Percentiles rank a stretch among this genome's conserved stretches.
phyloP scores from a whole-genome alignment of 1,140 invertebrate genomes.

The Euura saliciscinereae region DNA sequence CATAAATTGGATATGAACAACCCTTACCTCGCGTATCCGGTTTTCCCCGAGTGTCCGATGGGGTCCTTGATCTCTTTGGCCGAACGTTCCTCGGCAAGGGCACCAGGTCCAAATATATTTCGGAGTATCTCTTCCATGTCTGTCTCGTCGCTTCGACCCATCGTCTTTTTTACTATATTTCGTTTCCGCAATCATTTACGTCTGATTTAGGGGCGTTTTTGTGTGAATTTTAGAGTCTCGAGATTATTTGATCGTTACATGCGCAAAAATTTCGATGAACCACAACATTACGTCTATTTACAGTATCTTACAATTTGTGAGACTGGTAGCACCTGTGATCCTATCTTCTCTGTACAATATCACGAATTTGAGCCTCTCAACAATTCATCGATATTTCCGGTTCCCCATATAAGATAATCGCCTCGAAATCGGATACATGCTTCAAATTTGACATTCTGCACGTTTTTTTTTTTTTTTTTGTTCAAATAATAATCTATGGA shows the following conservation, averaged over 20 bases:
- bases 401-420: too few relatives aligned
- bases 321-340: not conserved
- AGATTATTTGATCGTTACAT: not conserved
- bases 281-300: not conserved
- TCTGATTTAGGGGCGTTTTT: not conserved
- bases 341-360: too few relatives aligned
- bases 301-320: not conserved
- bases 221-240: not conserved
- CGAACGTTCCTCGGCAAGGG: not conserved
- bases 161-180: not conserved
- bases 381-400: too few relatives aligned
- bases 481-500: too few relatives aligned
- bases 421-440: too few relatives aligned
- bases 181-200: not conserved
- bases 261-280: not conserved
- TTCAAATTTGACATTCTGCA: too few relatives aligned
- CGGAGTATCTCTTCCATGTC: conserved; percentile 36
- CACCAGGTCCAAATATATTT: conserved; percentile 43
- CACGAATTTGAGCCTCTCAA: too few relatives aligned
- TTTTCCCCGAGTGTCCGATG: not conserved
- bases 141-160: conserved; percentile 24
- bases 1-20: too few relatives aligned
- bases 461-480: too few relatives aligned
- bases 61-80: not conserved
- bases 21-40: not conserved